Conservation (phyloP, 2,113 vertebrate species). For the Donacobius atricapilla region DNA sequence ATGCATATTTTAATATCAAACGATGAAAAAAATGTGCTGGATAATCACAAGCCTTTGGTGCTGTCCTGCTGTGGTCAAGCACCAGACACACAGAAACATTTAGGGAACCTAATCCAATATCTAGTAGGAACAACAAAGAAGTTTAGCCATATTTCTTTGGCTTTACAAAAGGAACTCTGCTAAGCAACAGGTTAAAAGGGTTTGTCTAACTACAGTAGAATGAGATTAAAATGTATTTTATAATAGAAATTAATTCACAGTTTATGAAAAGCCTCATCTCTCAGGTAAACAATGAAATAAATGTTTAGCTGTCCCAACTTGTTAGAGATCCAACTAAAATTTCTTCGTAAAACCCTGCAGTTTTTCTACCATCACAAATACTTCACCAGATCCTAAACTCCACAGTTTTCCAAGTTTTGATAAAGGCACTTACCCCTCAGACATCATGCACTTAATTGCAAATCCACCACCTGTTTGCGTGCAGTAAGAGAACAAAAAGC, state of each 20-base stretch:
- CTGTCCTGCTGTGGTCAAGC: neutral
- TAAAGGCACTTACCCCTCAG: neutral
- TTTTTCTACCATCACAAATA: neutral
- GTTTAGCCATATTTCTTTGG: neutral
- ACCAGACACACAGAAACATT: neutral
- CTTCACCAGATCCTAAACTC: neutral
- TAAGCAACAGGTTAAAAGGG: neutral
- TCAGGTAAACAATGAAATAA: neutral
- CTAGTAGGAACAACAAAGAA: neutral
- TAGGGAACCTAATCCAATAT: neutral
- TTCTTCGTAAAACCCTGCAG: neutral
- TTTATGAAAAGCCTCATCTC: neutral
- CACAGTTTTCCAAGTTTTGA: neutral
- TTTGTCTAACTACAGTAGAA: neutral
- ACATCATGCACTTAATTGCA: neutral
- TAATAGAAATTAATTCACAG: neutral
- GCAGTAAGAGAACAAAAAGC: neutral
- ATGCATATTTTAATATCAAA: neutral
- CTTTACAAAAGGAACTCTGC: neutral
- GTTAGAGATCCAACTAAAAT: neutral
- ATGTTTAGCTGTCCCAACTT: neutral
- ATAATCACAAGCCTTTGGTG: neutral
- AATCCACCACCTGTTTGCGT: neutral
- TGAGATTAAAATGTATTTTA: neutral
- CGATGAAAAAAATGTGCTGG: neutral